phyloP scores from a whole-genome alignment of 2,888 invertebrate species.

The Hartigia nigra region DNA sequence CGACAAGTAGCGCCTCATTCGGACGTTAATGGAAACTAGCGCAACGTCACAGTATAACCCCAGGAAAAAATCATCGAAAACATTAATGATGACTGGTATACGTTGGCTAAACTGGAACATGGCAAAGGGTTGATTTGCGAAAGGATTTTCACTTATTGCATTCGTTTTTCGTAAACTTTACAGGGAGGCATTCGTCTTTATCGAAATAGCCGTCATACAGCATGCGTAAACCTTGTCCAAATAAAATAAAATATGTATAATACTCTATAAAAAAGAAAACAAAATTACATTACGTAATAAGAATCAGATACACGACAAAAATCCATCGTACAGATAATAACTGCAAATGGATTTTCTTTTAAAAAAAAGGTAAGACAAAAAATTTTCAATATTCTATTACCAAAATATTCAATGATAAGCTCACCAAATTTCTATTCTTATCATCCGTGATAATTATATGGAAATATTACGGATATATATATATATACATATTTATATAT shows the following conservation, averaged over 20 bases:
- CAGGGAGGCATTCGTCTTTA: background rate
- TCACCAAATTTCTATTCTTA: background rate
- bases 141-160: background rate
- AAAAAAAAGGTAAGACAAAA: fast-evolving
- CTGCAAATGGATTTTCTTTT: too few species aligned
- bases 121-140: background rate
- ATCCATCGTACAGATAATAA: too few species aligned
- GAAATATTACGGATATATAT: too few species aligned
- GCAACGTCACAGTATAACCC: background rate
- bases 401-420: background rate
- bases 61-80: background rate
- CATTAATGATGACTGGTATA: background rate
- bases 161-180: background rate
- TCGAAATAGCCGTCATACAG: background rate
- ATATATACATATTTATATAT: background rate
- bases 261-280: background rate
- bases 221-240: background rate
- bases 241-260: background rate
- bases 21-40: background rate
- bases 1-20: background rate
- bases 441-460: background rate
- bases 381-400: background rate
- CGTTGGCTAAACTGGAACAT: background rate
- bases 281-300: background rate
- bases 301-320: background rate